These are phyloP conservation scores for Brachypalpus laphriformis DNA, from an alignment of 2,888 invertebrate species.

Conservation along the genomic window DNA sequence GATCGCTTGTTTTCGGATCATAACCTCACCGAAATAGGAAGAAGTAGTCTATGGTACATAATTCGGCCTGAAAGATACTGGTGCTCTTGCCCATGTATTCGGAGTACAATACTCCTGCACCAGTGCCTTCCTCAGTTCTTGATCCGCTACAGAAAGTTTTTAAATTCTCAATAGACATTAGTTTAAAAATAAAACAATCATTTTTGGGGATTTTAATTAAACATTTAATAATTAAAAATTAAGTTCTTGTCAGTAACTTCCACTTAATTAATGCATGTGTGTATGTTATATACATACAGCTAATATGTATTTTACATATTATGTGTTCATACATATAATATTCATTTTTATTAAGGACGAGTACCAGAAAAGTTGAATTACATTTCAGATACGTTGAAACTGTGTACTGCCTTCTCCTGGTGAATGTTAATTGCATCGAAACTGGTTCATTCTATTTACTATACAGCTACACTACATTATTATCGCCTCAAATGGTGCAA, in stretches of 20 bases:
- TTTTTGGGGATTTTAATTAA: slow-evolving; percentile 30
- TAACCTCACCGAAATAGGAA: too few relatives aligned
- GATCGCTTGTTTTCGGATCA: too few relatives aligned
- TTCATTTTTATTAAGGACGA: slow-evolving; percentile 23
- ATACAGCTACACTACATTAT: slow-evolving; percentile 14
- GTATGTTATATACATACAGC: slow-evolving; percentile 16
- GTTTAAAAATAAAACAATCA: slow-evolving; percentile 4
- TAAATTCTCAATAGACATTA: too few relatives aligned
- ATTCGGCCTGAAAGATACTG: too few relatives aligned
- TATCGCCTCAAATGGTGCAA: not conserved
- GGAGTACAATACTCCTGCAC: too few relatives aligned
- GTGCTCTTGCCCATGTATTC: too few relatives aligned
- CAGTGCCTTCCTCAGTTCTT: too few relatives aligned
- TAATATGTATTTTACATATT: slow-evolving; percentile 26
- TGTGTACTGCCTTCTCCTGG: slow-evolving; percentile 1
- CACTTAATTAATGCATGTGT: slow-evolving; percentile 37
- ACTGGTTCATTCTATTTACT: slow-evolving; percentile 22
- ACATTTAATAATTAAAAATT: slow-evolving; percentile 54
- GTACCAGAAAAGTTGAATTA: slow-evolving; percentile 24
- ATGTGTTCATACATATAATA: slow-evolving; percentile 11
- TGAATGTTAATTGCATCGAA: slow-evolving; percentile 45
- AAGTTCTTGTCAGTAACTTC: slow-evolving; percentile 38
- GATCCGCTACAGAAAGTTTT: too few relatives aligned
- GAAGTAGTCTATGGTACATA: too few relatives aligned
- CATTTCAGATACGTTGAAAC: slow-evolving; percentile 33